Conservation (phyloP, 2,888 invertebrate species). For the Athalia circularis region DNA sequence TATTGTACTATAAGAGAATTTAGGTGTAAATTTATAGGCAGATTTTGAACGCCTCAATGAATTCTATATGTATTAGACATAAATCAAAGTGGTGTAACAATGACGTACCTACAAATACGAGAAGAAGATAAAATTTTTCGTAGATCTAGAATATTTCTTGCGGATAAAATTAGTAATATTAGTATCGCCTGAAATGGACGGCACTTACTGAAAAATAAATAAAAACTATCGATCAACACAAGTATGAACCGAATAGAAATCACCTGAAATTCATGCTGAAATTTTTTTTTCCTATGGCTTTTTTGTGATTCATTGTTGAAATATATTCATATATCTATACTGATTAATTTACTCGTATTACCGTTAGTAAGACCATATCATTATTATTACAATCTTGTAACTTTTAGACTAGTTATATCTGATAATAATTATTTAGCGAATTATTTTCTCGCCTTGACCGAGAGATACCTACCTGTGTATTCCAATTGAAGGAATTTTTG, state of each 20-base stretch:
- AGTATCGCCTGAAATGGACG: constrained; percentile 23
- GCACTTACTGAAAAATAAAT: constrained; percentile 3
- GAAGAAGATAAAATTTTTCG: not conserved
- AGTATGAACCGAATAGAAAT: constrained; percentile 11
- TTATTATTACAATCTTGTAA: constrained; percentile 64
- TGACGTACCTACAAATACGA: constrained; percentile 21
- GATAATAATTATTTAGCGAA: constrained; percentile 37
- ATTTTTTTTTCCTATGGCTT: constrained; percentile 12
- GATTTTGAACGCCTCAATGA: constrained; percentile 28
- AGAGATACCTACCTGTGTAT: not conserved
- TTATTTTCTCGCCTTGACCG: constrained; percentile 13
- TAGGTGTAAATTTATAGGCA: constrained; percentile 44
- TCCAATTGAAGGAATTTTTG: constrained; percentile 39
- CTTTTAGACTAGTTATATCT: constrained; percentile 62
- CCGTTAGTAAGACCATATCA: constrained; percentile 68
- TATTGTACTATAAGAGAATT: constrained; percentile 39
- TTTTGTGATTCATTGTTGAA: constrained; percentile 30
- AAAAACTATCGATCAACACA: constrained; percentile 2
- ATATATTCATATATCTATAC: constrained; percentile 20
- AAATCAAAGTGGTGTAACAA: constrained; percentile 32
- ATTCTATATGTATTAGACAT: constrained; percentile 37
- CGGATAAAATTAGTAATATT: constrained; percentile 3
- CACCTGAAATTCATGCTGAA: constrained; percentile 24
- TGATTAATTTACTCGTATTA: constrained; percentile 63
- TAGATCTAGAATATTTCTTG: constrained; percentile 18